Base-by-base conservation (phyloP, 2,888 invertebrate species). In the Chaetoderma sp. region DNA sequence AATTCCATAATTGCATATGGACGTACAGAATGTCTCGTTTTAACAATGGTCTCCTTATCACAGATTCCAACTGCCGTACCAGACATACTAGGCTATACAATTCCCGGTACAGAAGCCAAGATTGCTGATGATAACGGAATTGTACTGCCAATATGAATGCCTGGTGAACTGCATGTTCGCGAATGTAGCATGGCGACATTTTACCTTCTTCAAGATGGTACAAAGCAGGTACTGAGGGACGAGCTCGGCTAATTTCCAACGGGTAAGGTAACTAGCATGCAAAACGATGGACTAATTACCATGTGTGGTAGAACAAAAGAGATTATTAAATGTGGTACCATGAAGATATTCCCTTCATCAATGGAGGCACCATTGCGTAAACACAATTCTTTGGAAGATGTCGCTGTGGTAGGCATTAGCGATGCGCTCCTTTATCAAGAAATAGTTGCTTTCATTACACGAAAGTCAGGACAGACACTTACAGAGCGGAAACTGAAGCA, bases 351-450 rank as follows among this genome's bases (percentile, higher is more conserved):
- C 36, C 61, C 61, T 18, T 21, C 45, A 13, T 44, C 52, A 23
- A 5, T 61, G 4, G 61, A 61, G 32, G 44, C 25, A 10, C 54
- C 54, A 13, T 25, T 61, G 8, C 16, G 23, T 1, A 16, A 27
- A 2, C 61, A 61, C 21, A 52, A 52, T 2, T 18, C 23, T 23
- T 18, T 61, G 13, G n/a, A 42, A n/a, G 36, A 36, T 2, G 55
- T 28, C 4, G 32, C 54, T 5, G 61, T 61, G 4, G 54, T 61
- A 16, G 61, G 54, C 13, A 39, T 61, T 1, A 52, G 54, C 3
- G 61, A 61, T 18, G 61, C 28, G 2, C 16, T 52, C 8, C n/a
- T 61, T n/a, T 36, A 55, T 42, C 44, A 61, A 44, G 55, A 61
- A 16, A 25, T 61, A 2, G 36, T 32, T 30, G 61, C 61, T 23